A percentile compares a stretch with the other conserved stretches of the same genome.
phyloP scores from a whole-genome alignment of 2,113 vertebrate genomes.

The Australoheros scitulus region DNA sequence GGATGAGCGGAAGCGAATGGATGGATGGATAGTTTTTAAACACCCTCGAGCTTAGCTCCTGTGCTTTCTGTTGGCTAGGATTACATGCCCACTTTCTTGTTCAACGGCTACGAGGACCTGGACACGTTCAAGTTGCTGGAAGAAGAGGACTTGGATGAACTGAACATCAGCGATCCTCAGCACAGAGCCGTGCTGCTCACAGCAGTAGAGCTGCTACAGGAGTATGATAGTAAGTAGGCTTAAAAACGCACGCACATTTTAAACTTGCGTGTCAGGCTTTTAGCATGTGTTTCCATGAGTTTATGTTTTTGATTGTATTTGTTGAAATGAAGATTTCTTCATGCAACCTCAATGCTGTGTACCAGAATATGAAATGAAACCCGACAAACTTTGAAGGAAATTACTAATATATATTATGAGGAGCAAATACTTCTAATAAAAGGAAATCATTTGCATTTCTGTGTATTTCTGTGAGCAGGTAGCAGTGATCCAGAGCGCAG shows the following conservation, averaged over 20 bases:
- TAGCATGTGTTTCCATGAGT: neutral
- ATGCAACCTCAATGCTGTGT: neutral
- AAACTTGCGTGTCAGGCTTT: neutral
- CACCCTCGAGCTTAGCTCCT: neutral
- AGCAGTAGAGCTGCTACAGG: constrained; percentile 94
- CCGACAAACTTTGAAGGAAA: neutral
- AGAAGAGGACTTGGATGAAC: constrained; percentile 96
- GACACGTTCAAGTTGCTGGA: constrained; percentile 98
- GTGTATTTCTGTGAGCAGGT: constrained; percentile 76
- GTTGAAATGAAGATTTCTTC: neutral
- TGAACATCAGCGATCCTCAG: constrained; percentile 94
- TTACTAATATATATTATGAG: neutral
- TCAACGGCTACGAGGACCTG: constrained; percentile 98
- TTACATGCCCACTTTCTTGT: constrained; percentile 98
- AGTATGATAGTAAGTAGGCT: constrained; percentile 91
- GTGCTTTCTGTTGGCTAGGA: constrained; percentile 79
- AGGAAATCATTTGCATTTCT: neutral
- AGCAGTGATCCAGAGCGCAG: constrained; percentile 89
- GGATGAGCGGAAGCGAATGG: too few relatives aligned
- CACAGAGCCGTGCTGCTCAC: constrained; percentile 95
- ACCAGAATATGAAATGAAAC: neutral
- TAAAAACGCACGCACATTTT: neutral
- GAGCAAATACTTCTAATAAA: neutral
- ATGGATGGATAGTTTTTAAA: too few relatives aligned
- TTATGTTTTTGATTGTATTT: neutral